Evolutionary conservation across 2,113 vertebrate genomes (phyloP).

Genomic region (Cinclus cinclus): DNA sequence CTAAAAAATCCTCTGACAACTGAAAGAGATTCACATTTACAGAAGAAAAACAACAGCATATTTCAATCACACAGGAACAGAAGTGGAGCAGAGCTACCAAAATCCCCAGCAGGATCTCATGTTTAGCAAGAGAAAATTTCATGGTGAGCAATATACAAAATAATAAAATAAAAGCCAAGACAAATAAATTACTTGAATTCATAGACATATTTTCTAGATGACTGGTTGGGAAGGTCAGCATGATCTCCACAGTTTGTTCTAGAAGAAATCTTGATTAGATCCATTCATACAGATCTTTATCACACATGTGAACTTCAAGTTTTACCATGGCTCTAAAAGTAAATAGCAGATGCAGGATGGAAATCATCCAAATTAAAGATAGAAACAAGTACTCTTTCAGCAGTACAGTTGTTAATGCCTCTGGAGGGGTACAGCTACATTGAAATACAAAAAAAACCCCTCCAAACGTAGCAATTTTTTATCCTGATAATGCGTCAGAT

Average conservation of each 20-base stretch:
- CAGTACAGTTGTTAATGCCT: background rate
- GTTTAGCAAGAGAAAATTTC: slow-evolving; percentile 14
- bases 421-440: background rate
- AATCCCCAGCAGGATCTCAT: slow-evolving; percentile 32
- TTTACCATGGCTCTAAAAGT: background rate
- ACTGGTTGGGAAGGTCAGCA: background rate
- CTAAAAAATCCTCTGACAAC: background rate
- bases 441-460: background rate
- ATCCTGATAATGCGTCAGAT: background rate
- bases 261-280: slow-evolving; percentile 52
- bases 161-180: slow-evolving; percentile 42
- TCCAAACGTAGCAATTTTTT: background rate
- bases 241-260: slow-evolving; percentile 6
- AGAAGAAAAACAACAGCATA: background rate
- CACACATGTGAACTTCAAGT: slow-evolving; percentile 15
- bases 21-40: background rate
- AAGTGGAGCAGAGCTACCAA: slow-evolving; percentile 17
- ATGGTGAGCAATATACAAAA: background rate
- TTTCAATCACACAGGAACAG: background rate
- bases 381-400: slow-evolving; percentile 28
- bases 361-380: slow-evolving; percentile 51
- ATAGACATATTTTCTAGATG: slow-evolving; percentile 29
- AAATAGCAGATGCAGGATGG: slow-evolving; percentile 39
- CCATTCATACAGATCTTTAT: slow-evolving; percentile 35
- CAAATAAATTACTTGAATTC: slow-evolving; percentile 41